Evolutionary conservation across 1,140 invertebrate species (phyloP).

Genomic region (Penaeus japonicus): DNA sequence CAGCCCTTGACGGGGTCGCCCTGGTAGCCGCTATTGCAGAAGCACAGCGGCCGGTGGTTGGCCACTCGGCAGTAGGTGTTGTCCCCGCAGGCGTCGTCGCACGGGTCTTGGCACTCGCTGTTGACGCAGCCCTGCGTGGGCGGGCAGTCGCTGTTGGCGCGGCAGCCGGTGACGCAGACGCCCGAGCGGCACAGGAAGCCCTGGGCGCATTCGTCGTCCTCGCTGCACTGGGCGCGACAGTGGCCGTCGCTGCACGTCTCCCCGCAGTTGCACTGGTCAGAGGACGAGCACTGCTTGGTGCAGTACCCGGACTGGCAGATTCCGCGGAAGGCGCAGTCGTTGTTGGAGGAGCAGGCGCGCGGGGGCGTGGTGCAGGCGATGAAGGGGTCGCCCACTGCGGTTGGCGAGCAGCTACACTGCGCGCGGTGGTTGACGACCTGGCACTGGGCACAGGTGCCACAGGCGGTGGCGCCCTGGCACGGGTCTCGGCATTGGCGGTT

Average conservation of each 20-base stretch:
- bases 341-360: slow-evolving; percentile 61
- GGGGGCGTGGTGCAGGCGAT: slow-evolving; percentile 75
- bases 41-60: slow-evolving; percentile 72
- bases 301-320: slow-evolving; percentile 62
- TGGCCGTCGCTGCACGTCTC: slow-evolving; percentile 73
- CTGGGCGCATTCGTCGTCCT: slow-evolving; percentile 63
- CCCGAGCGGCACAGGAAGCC: slow-evolving; percentile 74
- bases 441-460: slow-evolving; percentile 85
- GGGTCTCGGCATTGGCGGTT: slow-evolving; percentile 86
- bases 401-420: slow-evolving; percentile 82
- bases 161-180: slow-evolving; percentile 77
- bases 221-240: slow-evolving; percentile 71
- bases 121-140: slow-evolving; percentile 78
- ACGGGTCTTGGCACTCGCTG: slow-evolving; percentile 80
- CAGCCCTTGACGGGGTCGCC: slow-evolving; percentile 61
- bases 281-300: slow-evolving; percentile 69
- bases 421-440: slow-evolving; percentile 81
- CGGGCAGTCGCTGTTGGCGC: slow-evolving; percentile 80
- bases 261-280: slow-evolving; percentile 79
- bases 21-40: slow-evolving; percentile 73
- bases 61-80: slow-evolving; percentile 62
- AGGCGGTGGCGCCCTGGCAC: slow-evolving; percentile 73
- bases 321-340: slow-evolving; percentile 60
- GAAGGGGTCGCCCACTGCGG: slow-evolving; percentile 82
- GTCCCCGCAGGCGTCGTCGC: slow-evolving; percentile 67